Evolutionary conservation across 2,888 invertebrate species (phyloP), one percentile per base, ranked within the genome.

Genomic region (Dolomedes plantarius): DNA sequence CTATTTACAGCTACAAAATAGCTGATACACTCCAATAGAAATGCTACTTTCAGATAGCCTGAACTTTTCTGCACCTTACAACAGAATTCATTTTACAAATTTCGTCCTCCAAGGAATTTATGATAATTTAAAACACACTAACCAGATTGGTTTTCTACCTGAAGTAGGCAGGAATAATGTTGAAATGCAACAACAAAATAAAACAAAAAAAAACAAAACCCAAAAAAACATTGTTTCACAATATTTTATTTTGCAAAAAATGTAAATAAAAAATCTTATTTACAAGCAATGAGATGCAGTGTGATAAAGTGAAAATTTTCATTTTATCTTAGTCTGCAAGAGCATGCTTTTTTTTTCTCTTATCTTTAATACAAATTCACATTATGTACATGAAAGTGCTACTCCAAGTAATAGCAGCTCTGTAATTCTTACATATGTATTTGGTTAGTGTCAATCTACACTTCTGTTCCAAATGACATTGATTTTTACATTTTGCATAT

Each of bases 221-320:
- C 6, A 36, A 5, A 9, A 7, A 7, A 6, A 9, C 6, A 36
- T 36, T 28, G 39, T 72, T 72, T 72, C 72, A 72, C 72, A 50
- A 50, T 72, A 50, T 29, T 83, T 83, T 83, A 83, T 83, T 83
- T 83, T 69, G 69, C 77, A 83, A 83, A 83, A 83, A 77, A 77
- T 77, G 77, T 77, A 83, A 83, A 77, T 77, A 83, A 83, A 83
- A 83, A 83, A 83, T 83, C 83, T 83, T 83, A 83, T 83, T 39
- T 83, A 83, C 83, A 83, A 83, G 83, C 77, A 67, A 83, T 83
- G 72, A 83, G 77, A 77, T 83, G 83, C 73, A 83, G 73, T 77
- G 73, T 77, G 77, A 83, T 72, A 83, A 83, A 83, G 77, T 77
- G 77, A 77, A 77, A 77, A 67, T 68, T 83, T 77, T 72, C 77